phyloP scores from a whole-genome alignment of 2,113 vertebrate genomes.

The Erpornis zantholeuca region DNA sequence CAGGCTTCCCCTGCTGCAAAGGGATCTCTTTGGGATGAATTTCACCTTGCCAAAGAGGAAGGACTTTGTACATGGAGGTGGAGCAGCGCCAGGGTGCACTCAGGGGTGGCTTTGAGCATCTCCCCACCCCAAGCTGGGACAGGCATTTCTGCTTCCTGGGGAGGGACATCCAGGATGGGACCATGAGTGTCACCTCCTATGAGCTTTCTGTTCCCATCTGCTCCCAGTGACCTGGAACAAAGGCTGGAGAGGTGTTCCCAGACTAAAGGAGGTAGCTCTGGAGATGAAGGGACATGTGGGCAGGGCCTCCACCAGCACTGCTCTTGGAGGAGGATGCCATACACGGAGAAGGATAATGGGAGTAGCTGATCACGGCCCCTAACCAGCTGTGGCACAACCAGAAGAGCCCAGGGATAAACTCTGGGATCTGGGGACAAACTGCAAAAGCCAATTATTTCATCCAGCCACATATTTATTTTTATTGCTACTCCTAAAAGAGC shows the following conservation, averaged over 20 bases:
- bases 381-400: background rate
- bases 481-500: background rate
- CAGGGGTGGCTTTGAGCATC: background rate
- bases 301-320: background rate
- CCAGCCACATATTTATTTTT: background rate
- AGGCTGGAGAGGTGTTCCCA: background rate
- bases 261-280: background rate
- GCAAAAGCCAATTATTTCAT: background rate
- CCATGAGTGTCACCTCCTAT: background rate
- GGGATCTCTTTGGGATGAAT: background rate
- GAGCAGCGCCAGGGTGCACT: accelerated
- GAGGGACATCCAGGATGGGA: background rate
- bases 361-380: background rate
- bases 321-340: background rate
- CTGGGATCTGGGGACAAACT: background rate
- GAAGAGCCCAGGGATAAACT: background rate
- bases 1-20: background rate
- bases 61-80: background rate
- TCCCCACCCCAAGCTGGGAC: background rate
- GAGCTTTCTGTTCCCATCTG: background rate
- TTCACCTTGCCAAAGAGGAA: background rate
- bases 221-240: background rate
- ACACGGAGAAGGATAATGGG: background rate
- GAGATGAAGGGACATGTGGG: accelerated
- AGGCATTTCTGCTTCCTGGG: background rate